Conservation (phyloP, 2,888 invertebrate species). For the Nomada fucata region DNA sequence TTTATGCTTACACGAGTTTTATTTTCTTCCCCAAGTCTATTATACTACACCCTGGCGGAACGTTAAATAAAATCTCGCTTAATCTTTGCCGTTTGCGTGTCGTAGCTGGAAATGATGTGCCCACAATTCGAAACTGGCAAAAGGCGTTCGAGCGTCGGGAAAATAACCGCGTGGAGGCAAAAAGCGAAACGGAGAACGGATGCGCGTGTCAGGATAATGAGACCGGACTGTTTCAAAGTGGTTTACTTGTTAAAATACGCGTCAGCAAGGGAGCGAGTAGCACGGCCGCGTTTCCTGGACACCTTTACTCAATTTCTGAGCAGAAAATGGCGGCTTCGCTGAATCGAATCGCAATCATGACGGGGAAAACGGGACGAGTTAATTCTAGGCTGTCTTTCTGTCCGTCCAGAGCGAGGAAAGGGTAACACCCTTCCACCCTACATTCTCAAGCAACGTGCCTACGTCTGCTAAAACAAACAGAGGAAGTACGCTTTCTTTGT, state of each 20-base stretch:
- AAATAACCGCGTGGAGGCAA: constrained; percentile 40
- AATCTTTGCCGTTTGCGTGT: neutral
- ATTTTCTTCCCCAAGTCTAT: too few species aligned
- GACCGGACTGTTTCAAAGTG: constrained; percentile 40
- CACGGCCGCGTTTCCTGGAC: constrained; percentile 73
- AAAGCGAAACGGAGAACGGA: constrained; percentile 68
- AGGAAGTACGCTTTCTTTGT: constrained; percentile 37
- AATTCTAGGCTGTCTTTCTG: constrained; percentile 78
- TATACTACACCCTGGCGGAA: too few species aligned
- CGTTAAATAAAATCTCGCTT: too few species aligned
- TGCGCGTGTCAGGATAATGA: constrained; percentile 72
- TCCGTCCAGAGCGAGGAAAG: constrained; percentile 66
- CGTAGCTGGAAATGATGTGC: neutral
- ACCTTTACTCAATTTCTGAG: constrained; percentile 75
- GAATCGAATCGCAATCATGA: constrained; percentile 60
- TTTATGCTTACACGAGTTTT: too few species aligned
- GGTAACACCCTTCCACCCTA: constrained; percentile 64
- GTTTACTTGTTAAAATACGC: constrained; percentile 27
- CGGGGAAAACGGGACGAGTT: constrained; percentile 67
- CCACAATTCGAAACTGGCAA: neutral
- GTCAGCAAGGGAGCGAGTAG: constrained; percentile 54
- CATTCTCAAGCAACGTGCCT: constrained; percentile 25
- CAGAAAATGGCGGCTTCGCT: constrained; percentile 69
- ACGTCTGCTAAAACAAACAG: constrained; percentile 65
- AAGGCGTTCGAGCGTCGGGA: constrained; percentile 21